These are phyloP conservation scores for Catamblyrhynchus diadema DNA, from an alignment of 2,797 vertebrate genomes.

Conservation along the genomic window DNA sequence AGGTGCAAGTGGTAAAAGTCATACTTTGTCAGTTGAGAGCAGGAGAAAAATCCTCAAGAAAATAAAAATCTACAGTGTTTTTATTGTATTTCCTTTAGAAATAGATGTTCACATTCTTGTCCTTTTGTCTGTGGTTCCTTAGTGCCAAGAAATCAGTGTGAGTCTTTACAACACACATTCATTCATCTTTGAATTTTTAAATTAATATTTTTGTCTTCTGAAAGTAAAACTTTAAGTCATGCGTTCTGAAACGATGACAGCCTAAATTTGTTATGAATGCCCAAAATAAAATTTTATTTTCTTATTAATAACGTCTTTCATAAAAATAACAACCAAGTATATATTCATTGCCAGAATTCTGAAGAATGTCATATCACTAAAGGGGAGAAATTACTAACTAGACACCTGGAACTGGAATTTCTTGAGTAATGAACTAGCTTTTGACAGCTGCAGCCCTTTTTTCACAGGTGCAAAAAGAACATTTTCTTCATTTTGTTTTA, in stretches of 20 bases:
- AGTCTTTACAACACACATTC: not conserved
- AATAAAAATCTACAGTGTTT: not conserved
- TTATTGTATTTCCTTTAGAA: not conserved
- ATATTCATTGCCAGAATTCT: not conserved
- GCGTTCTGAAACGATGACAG: not conserved
- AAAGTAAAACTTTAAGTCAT: not conserved
- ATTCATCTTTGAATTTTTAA: not conserved
- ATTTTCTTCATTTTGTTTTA: conserved; percentile 11
- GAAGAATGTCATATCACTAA: conserved; percentile 15
- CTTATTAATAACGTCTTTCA: not conserved
- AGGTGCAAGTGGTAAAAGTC: not conserved
- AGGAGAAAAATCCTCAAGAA: not conserved
- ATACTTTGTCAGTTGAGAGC: not conserved
- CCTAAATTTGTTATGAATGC: not conserved
- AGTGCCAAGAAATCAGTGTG: not conserved
- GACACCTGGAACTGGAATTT: conserved; percentile 36
- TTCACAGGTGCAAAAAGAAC: conserved; percentile 36
- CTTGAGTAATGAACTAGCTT: conserved; percentile 18
- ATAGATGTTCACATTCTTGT: not conserved
- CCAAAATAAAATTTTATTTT: not conserved
- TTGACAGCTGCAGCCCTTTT: conserved; percentile 23
- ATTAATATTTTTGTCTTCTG: not conserved
- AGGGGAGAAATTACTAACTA: not conserved
- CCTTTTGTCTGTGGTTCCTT: not conserved
- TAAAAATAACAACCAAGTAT: not conserved